A percentile compares a stretch with the other conserved stretches of the same genome.
Conservation (phyloP, 1,140 invertebrate species). For the Cheumatopsyche charites region DNA sequence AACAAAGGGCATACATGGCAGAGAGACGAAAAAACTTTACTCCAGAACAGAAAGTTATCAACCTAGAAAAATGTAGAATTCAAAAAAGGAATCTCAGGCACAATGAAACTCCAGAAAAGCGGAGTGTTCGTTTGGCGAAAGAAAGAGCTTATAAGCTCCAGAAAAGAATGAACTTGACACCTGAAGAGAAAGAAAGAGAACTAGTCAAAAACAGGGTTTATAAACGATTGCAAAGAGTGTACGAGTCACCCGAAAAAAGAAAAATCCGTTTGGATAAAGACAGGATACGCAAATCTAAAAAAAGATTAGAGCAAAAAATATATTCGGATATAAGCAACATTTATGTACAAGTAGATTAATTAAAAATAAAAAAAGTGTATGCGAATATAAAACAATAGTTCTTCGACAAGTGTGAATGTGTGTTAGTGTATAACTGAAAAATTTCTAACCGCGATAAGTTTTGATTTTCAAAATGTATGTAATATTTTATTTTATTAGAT, state of each 20-base stretch:
- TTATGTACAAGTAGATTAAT: not conserved
- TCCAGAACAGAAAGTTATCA: not conserved
- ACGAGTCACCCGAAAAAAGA: constrained; percentile 7
- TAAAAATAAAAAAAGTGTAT: too few relatives aligned
- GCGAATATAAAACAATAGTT: too few relatives aligned
- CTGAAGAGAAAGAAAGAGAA: constrained; percentile 7
- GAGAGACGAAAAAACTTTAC: constrained; percentile 3
- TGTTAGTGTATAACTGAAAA: too few relatives aligned
- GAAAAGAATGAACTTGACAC: constrained; percentile 4
- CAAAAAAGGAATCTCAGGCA: not conserved
- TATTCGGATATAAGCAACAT: not conserved
- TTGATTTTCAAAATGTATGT: too few relatives aligned
- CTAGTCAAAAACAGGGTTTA: constrained; percentile 11
- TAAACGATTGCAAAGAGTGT: constrained; percentile 5
- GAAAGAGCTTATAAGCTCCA: not conserved
- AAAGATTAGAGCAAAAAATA: constrained; percentile 10
- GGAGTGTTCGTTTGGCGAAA: not conserved
- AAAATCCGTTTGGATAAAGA: constrained; percentile 9
- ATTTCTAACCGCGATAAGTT: too few relatives aligned
- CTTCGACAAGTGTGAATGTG: too few relatives aligned
- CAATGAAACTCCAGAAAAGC: constrained; percentile 11
- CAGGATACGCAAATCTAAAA: constrained; percentile 13
- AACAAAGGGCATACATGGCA: not conserved
- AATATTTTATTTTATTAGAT: too few relatives aligned
- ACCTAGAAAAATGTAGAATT: constrained; percentile 11